A percentile compares a stretch with the other conserved stretches of the same genome.
Conservation (phyloP, 2,797 vertebrate genomes). For the Crocidura indochinensis region DNA sequence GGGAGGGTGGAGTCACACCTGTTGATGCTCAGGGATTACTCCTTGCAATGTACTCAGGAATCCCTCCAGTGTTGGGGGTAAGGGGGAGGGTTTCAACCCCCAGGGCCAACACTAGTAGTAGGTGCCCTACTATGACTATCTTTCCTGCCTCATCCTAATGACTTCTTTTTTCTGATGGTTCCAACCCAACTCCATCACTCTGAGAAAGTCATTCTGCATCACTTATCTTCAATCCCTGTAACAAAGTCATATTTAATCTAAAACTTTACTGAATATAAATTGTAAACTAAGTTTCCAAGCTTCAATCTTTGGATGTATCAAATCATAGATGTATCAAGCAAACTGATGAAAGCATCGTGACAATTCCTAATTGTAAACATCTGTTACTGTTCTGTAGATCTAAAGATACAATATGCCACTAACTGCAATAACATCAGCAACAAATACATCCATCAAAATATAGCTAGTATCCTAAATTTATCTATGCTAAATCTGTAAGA, state of each 20-base stretch:
- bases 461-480: background rate
- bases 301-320: slow-evolving; percentile 1
- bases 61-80: too few relatives aligned
- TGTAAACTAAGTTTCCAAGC: background rate
- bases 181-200: background rate
- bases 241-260: background rate
- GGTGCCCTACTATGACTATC: too few relatives aligned
- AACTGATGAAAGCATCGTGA: background rate
- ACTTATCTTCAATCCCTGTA: background rate
- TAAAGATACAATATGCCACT: slow-evolving; percentile 44
- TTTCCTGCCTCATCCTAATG: too few relatives aligned
- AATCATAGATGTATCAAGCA: background rate
- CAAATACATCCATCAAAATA: slow-evolving; percentile 38
- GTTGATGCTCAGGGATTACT: too few relatives aligned
- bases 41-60: too few relatives aligned
- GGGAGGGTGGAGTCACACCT: too few relatives aligned
- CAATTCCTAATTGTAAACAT: slow-evolving; percentile 18
- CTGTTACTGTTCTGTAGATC: slow-evolving; percentile 40
- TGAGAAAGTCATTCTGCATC: background rate
- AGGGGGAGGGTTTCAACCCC: too few relatives aligned
- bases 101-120: too few relatives aligned
- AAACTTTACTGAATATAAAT: slow-evolving; percentile 26
- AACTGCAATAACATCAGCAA: slow-evolving; percentile 43
- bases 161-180: too few relatives aligned
- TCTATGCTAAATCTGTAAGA: background rate